These are phyloP conservation scores for Theocolax elegans DNA, from an alignment of 1,140 invertebrate species.

Conservation along the genomic window DNA sequence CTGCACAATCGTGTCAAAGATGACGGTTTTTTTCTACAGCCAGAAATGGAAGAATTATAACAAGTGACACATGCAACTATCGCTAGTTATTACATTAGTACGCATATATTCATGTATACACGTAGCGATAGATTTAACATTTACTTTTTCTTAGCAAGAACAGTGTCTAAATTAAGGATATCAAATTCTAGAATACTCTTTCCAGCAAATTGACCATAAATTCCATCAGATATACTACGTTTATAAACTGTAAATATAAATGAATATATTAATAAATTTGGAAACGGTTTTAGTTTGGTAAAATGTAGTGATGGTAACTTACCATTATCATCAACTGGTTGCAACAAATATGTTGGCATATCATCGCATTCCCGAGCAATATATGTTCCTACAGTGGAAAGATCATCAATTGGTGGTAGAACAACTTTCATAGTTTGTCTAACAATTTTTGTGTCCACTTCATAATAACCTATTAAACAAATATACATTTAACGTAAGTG, in stretches of 20 bases:
- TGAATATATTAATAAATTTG: not conserved
- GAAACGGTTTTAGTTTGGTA: too few species aligned
- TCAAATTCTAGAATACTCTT: slow-evolving; percentile 77
- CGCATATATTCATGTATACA: slow-evolving; percentile 20
- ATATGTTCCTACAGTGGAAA: slow-evolving; percentile 74
- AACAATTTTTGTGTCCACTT: slow-evolving; percentile 82
- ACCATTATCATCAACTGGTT: slow-evolving; percentile 67
- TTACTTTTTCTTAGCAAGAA: slow-evolving; percentile 55
- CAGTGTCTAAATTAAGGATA: slow-evolving; percentile 75
- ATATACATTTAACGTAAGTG: slow-evolving; percentile 24
- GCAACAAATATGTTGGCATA: slow-evolving; percentile 80
- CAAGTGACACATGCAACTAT: slow-evolving; percentile 40
- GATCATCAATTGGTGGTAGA: slow-evolving; percentile 77
- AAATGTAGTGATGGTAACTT: too few species aligned
- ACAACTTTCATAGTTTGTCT: slow-evolving; percentile 82
- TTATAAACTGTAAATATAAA: slow-evolving; percentile 75
- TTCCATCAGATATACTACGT: slow-evolving; percentile 72
- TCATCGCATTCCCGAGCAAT: slow-evolving; percentile 78
- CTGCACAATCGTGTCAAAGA: slow-evolving; percentile 17
- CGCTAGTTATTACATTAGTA: slow-evolving; percentile 20
- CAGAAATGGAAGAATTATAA: slow-evolving; percentile 40
- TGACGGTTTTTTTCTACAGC: slow-evolving; percentile 22
- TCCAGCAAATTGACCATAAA: slow-evolving; percentile 82
- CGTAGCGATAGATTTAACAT: slow-evolving; percentile 32
- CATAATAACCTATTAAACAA: slow-evolving; percentile 77